Evolutionary conservation across 1,140 invertebrate species (phyloP).

Genomic region (Hermetia illucens): DNA sequence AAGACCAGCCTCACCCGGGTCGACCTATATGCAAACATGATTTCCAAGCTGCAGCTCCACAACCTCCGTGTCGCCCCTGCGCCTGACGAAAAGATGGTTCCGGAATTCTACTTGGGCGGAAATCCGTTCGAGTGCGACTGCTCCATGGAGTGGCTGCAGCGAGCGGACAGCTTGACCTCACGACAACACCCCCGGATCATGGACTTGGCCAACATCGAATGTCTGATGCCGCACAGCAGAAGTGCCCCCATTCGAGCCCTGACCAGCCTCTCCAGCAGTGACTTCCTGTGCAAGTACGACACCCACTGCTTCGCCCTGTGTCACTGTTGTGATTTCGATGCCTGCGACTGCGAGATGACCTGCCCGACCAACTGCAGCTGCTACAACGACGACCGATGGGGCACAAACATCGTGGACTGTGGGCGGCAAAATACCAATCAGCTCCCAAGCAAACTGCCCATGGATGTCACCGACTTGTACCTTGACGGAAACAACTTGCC

Average conservation of each 20-base stretch:
- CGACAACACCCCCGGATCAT: slow-evolving; percentile 65
- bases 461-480: slow-evolving; percentile 82
- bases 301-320: slow-evolving; percentile 68
- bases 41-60: slow-evolving; percentile 62
- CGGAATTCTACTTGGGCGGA: slow-evolving; percentile 72
- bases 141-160: slow-evolving; percentile 74
- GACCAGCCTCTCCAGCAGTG: slow-evolving; percentile 50
- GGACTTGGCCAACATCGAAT: slow-evolving; percentile 69
- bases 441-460: slow-evolving; percentile 65
- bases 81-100: slow-evolving; percentile 42
- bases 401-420: slow-evolving; percentile 73
- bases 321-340: slow-evolving; percentile 76
- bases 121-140: slow-evolving; percentile 83
- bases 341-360: slow-evolving; percentile 73
- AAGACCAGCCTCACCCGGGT: slow-evolving; percentile 66
- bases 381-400: slow-evolving; percentile 74
- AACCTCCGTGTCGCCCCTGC: slow-evolving; percentile 55
- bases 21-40: slow-evolving; percentile 70
- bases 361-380: slow-evolving; percentile 76
- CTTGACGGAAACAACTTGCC: slow-evolving; percentile 74
- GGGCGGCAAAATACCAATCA: slow-evolving; percentile 46
- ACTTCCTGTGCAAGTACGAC: slow-evolving; percentile 72
- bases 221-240: slow-evolving; percentile 61
- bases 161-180: slow-evolving; percentile 55
- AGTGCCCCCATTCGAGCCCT: slow-evolving; percentile 54